phyloP scores from a whole-genome alignment of 2,888 invertebrate genomes.

The Hyalella azteca region DNA sequence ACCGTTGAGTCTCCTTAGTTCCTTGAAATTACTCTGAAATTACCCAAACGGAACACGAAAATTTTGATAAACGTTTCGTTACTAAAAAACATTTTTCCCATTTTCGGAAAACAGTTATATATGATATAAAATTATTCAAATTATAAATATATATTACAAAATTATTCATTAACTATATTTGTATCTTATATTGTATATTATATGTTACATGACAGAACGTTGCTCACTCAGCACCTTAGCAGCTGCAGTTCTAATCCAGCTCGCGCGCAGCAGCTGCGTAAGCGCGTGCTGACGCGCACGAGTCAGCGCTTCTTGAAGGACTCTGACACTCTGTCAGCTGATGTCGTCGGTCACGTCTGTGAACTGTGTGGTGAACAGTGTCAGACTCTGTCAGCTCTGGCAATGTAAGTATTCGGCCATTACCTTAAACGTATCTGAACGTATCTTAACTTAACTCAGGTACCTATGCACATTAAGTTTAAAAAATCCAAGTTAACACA shows the following conservation, averaged over 20 bases:
- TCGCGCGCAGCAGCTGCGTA: neutral
- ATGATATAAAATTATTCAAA: too few species aligned
- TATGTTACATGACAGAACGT: neutral
- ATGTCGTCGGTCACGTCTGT: conserved; percentile 35
- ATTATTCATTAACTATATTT: too few species aligned
- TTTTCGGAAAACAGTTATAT: too few species aligned
- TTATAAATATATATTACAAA: too few species aligned
- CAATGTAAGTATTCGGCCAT: conserved; percentile 41
- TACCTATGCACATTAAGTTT: too few species aligned
- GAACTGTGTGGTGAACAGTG: conserved; percentile 54
- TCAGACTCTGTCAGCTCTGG: conserved; percentile 33
- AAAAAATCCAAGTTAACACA: too few species aligned
- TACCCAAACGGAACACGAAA: too few species aligned
- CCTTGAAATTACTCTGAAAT: too few species aligned
- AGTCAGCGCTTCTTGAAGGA: conserved; percentile 40
- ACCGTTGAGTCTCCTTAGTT: too few species aligned
- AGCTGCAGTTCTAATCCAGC: neutral
- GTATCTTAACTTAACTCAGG: conserved; percentile 64
- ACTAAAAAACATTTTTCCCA: too few species aligned
- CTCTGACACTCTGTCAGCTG: neutral
- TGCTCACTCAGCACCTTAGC: neutral
- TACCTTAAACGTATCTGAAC: conserved; percentile 60
- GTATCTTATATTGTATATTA: too few species aligned
- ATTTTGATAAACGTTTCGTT: too few species aligned
- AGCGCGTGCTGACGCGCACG: neutral